Percentiles rank a stretch among this genome's conserved stretches.
Conservation (phyloP, 2,888 invertebrate species). For the Nymphalis c-album region DNA sequence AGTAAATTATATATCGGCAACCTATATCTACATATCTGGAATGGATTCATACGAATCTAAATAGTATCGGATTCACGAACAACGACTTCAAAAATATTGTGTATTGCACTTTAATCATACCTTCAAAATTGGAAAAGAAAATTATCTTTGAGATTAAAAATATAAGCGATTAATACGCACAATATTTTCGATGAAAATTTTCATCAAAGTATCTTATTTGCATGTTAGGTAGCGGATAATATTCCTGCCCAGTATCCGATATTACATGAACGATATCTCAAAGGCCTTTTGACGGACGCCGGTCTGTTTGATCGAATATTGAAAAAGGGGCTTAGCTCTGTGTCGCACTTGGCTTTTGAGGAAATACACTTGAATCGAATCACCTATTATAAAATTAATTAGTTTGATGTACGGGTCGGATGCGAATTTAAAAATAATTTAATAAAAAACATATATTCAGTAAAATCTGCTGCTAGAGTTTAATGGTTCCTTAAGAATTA, state of each 20-base stretch:
- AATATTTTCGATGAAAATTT: constrained; percentile 19
- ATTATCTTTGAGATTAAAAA: background rate
- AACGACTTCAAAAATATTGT: too few relatives aligned
- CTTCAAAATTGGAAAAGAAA: background rate
- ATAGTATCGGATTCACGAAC: too few relatives aligned
- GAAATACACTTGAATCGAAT: background rate
- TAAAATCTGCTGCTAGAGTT: too few relatives aligned
- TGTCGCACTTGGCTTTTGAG: background rate
- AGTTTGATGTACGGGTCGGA: too few relatives aligned
- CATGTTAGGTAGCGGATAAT: constrained; percentile 27
- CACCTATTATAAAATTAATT: too few relatives aligned
- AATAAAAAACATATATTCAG: too few relatives aligned
- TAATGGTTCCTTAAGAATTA: too few relatives aligned
- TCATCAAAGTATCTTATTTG: constrained; percentile 33
- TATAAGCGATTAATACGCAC: background rate
- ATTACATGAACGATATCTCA: constrained; percentile 27
- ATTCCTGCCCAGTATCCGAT: constrained; percentile 26
- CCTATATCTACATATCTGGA: too few relatives aligned
- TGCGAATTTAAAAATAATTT: too few relatives aligned
- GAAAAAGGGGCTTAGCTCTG: constrained; percentile 19
- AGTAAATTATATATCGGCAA: too few relatives aligned
- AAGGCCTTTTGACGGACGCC: constrained; percentile 34
- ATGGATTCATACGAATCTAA: too few relatives aligned
- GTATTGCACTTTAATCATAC: too few relatives aligned
- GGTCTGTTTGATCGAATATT: constrained; percentile 29